These are phyloP conservation scores for Thaumatotibia leucotreta DNA, from an alignment of 1,140 invertebrate species.

Conservation along the genomic window DNA sequence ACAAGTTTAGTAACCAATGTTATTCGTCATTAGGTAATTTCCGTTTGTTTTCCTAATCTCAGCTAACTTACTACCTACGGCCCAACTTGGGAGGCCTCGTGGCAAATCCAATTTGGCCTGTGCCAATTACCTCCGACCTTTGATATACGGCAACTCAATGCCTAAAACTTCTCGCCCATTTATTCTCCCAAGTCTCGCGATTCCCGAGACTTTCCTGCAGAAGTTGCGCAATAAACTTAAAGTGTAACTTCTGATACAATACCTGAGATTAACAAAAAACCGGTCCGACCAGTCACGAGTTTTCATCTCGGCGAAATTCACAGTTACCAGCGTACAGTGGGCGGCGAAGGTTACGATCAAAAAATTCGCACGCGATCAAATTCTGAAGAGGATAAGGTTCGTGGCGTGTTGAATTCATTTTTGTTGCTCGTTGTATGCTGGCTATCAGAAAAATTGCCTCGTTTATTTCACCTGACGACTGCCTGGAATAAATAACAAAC, in stretches of 20 bases:
- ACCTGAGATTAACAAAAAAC: not conserved
- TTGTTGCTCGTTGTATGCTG: not conserved
- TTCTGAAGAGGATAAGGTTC: not conserved
- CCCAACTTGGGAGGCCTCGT: not conserved
- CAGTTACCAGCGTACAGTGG: not conserved
- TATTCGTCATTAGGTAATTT: not conserved
- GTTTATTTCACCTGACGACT: not conserved
- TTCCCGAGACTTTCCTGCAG: not conserved
- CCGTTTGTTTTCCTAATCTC: not conserved
- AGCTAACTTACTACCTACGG: not conserved
- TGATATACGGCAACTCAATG: not conserved
- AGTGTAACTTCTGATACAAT: not conserved
- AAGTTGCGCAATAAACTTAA: not conserved
- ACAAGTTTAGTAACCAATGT: not conserved
- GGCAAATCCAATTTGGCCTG: not conserved
- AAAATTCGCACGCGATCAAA: not conserved
- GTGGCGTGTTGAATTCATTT: not conserved
- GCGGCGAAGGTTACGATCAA: not conserved
- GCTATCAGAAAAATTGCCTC: slow-evolving; percentile 3
- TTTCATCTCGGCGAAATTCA: not conserved
- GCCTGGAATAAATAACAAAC: slow-evolving; percentile 1
- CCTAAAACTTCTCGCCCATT: not conserved
- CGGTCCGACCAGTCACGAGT: not conserved
- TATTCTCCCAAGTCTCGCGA: not conserved
- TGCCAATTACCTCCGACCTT: slow-evolving; percentile 5